Evolutionary conservation across 2,113 vertebrate genomes (phyloP).

Genomic region (Rana temporaria): DNA sequence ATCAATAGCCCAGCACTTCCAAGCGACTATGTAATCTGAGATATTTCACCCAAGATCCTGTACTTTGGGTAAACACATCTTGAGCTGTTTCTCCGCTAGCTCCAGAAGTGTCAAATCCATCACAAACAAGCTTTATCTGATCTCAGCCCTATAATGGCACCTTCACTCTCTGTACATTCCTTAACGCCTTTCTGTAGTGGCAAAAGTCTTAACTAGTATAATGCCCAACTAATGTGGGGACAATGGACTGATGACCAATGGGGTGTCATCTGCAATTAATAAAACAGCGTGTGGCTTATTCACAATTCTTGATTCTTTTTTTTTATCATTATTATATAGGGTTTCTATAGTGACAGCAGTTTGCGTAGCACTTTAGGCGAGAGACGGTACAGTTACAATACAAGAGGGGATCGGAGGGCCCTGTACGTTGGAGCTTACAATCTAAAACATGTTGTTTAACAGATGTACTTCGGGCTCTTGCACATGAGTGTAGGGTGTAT

Average conservation of each 20-base stretch:
- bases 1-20: conserved; percentile 26
- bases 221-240: background rate
- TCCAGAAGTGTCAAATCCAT: conserved; percentile 45
- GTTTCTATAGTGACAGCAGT: no score
- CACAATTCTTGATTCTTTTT: no score
- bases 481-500: no score
- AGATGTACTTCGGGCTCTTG: no score
- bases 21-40: conserved; percentile 16
- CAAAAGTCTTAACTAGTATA: conserved; percentile 15
- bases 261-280: no score
- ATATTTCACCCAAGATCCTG: conserved; percentile 21
- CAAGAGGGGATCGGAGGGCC: no score
- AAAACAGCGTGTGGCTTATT: no score
- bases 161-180: background rate
- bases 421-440: no score
- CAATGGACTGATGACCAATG: background rate
- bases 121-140: conserved; percentile 31
- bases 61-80: conserved; percentile 20
- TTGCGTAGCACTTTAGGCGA: no score
- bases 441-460: no score
- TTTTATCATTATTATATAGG: no score
- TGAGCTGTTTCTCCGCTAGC: background rate
- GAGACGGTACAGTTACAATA: no score
- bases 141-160: conserved; percentile 7
- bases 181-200: background rate